Conservation (phyloP, 2,888 invertebrate species). For the Eilema caniola region DNA sequence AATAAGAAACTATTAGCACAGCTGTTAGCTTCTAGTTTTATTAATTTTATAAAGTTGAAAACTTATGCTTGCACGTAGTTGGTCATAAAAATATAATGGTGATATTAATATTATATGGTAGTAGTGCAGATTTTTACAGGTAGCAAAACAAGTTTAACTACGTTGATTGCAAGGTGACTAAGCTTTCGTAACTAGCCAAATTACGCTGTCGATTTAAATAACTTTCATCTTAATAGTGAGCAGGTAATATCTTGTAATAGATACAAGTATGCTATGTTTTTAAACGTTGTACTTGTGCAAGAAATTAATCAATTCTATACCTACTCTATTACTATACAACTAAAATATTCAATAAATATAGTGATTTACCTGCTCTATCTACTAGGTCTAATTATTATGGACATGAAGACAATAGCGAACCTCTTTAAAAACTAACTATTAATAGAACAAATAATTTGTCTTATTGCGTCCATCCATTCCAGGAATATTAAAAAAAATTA, state of each 20-base stretch:
- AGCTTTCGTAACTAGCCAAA: constrained; percentile 31
- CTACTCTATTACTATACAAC: background rate
- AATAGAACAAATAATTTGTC: background rate
- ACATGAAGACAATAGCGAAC: no score
- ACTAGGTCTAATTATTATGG: no score
- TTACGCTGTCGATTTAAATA: constrained; percentile 29
- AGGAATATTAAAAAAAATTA: no score
- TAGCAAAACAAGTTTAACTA: constrained; percentile 29
- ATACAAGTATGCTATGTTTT: constrained; percentile 22
- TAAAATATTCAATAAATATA: background rate
- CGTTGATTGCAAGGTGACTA: constrained; percentile 29
- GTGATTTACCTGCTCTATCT: background rate
- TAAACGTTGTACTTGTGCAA: constrained; percentile 22
- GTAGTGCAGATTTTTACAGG: constrained; percentile 25
- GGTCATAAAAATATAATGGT: constrained; percentile 3
- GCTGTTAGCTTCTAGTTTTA: background rate
- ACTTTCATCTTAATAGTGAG: constrained; percentile 31
- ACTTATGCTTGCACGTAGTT: background rate
- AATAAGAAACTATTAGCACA: background rate
- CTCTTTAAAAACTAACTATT: no score
- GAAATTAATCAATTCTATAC: background rate
- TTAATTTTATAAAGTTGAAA: background rate
- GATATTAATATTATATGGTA: constrained; percentile 17
- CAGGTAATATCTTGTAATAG: constrained; percentile 39
- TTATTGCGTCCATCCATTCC: background rate